Percentiles rank a stretch among this genome's conserved stretches.
These are phyloP conservation scores for Exephanes ischioxanthus DNA, from an alignment of 2,888 invertebrate species.

Conservation along the genomic window DNA sequence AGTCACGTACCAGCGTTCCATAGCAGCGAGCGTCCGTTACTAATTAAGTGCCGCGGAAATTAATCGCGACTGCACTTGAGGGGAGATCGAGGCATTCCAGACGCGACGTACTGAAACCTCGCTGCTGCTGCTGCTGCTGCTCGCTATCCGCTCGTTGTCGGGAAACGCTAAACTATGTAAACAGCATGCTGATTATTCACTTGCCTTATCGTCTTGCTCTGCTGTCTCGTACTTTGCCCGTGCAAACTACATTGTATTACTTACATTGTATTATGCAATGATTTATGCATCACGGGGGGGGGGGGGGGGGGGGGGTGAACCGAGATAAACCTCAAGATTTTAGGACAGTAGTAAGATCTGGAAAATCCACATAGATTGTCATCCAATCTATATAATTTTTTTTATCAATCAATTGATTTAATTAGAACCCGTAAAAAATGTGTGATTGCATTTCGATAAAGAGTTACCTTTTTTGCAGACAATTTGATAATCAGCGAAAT, in stretches of 20 bases:
- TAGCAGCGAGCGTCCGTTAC: slow-evolving; percentile 72
- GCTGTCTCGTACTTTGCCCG: slow-evolving; percentile 22
- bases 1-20: slow-evolving; percentile 45
- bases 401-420: too few species aligned
- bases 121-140: slow-evolving; percentile 57
- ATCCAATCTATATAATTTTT: not conserved
- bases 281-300: not conserved
- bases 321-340: not conserved
- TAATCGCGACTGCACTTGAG: slow-evolving; percentile 75
- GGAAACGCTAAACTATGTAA: slow-evolving; percentile 79
- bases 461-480: slow-evolving; percentile 15
- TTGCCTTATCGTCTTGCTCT: slow-evolving; percentile 76
- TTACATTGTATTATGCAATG: too few species aligned
- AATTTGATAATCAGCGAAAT: slow-evolving; percentile 28
- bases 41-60: slow-evolving; percentile 81
- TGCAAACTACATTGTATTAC: slow-evolving; percentile 8
- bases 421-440: slow-evolving; percentile 20
- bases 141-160: slow-evolving; percentile 59
- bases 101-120: slow-evolving; percentile 35
- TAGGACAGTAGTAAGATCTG: not conserved
- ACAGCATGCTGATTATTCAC: slow-evolving; percentile 80
- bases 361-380: slow-evolving; percentile 30
- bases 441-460: slow-evolving; percentile 46
- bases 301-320: not conserved
- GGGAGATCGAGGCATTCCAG: slow-evolving; percentile 39